phyloP scores from a whole-genome alignment of 1,140 invertebrate species.

The Acromyrmex echinatior region DNA sequence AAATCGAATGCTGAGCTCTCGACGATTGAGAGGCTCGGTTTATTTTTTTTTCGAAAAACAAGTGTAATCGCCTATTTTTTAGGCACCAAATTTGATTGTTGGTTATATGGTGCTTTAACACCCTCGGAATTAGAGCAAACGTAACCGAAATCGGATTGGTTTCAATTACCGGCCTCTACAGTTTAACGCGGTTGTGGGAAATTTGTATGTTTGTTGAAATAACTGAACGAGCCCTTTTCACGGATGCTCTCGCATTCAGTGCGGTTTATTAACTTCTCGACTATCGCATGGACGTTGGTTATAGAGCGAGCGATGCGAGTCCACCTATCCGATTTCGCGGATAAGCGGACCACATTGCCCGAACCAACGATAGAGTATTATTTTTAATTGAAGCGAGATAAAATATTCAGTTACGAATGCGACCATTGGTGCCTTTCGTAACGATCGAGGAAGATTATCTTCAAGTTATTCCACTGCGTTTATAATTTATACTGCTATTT shows the following conservation, averaged over 20 bases:
- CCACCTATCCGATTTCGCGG: slow-evolving; percentile 43
- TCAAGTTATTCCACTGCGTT: neutral
- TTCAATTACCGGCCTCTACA: slow-evolving; percentile 49
- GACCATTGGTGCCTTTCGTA: neutral
- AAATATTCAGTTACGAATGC: slow-evolving; percentile 42
- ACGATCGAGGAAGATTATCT: slow-evolving; percentile 9
- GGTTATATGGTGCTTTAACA: slow-evolving; percentile 21
- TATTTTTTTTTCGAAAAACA: neutral
- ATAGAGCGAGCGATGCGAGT: neutral
- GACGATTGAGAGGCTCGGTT: neutral
- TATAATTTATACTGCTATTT: neutral
- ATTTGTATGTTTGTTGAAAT: slow-evolving; percentile 58
- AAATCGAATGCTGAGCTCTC: neutral
- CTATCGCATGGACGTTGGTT: neutral
- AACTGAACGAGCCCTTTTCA: slow-evolving; percentile 34
- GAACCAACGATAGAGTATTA: slow-evolving; percentile 24
- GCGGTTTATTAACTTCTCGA: slow-evolving; percentile 63
- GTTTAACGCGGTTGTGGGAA: slow-evolving; percentile 36
- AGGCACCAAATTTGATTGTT: slow-evolving; percentile 22
- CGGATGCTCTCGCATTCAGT: slow-evolving; percentile 42
- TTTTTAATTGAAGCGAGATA: slow-evolving; percentile 39
- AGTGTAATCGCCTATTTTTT: slow-evolving; percentile 11
- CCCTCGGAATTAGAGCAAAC: slow-evolving; percentile 26
- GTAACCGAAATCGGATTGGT: slow-evolving; percentile 52
- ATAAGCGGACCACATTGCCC: slow-evolving; percentile 11